Evolutionary conservation across 2,797 vertebrate species (phyloP), one percentile per base, ranked within the genome.

Genomic region (Siniperca obscura): DNA sequence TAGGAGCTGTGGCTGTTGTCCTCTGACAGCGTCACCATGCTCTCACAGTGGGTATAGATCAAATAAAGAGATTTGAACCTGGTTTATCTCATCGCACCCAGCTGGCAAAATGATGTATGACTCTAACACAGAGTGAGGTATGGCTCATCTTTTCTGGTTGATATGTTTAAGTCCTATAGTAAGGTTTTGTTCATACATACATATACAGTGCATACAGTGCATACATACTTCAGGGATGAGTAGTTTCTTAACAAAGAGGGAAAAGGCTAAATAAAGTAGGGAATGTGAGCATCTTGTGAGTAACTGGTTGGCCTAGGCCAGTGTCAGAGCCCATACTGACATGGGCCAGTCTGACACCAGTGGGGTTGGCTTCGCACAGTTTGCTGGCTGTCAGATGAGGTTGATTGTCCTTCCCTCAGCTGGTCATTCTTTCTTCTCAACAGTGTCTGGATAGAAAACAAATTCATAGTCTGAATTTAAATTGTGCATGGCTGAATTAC

Each of bases 381-480:
- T 96, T 94, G 94, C 95, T 95, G 96, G 95, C 91, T 93, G 94
- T 93, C 93, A 93, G 89, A 94, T 93, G 95, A 96, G 90, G 94
- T 94, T 84, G 94, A 95, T 94, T 94, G 95, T 95, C 94, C 65
- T 79, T 91, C 92, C 91, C 92, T 92, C 89, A 80, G 93, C 83
- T 85, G 91, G 81, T 95, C 91, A 92, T 90, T 95, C 93, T 74
- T 91, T 95, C 89, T 90, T 87, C 82, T 92, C 91, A 46, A 62
- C 78, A 70, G 87, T 48, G 44, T 94, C 95, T 92, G 89, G 76
- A 91, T 25, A 75, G 66, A 73, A 62, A 85, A 85, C 8, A 86
- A 85, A 88, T 40, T 27, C 50, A 57, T 0, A 55, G 68, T 48
- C 17, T 36, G 52, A 56, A 21, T 69, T 59, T 40, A 81, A 27